Evolutionary conservation across 1,140 invertebrate species (phyloP).

Genomic region (Schlechtendalia chinensis): DNA sequence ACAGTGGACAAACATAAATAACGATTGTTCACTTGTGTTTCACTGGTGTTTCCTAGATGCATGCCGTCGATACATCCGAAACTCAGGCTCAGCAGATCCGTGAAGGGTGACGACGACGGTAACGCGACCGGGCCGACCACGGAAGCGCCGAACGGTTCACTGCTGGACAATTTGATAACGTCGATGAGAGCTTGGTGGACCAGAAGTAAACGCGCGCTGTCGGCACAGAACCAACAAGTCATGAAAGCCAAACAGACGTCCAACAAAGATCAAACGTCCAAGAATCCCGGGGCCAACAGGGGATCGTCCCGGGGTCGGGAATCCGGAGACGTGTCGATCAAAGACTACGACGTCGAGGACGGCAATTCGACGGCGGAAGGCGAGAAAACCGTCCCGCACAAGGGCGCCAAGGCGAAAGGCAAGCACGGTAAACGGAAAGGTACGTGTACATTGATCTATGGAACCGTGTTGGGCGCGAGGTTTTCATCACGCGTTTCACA

Average conservation of each 20-base stretch:
- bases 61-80: constrained; percentile 7
- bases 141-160: not conserved
- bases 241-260: constrained; percentile 47
- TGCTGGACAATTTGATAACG: not conserved
- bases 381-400: constrained; percentile 12
- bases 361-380: constrained; percentile 23
- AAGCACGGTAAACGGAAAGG: constrained; percentile 44
- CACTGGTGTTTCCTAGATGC: not conserved
- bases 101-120: constrained; percentile 9
- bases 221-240: constrained; percentile 42
- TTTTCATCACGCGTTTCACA: not conserved
- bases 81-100: constrained; percentile 39
- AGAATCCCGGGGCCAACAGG: constrained; percentile 21
- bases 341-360: constrained; percentile 39
- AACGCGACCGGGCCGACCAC: not conserved
- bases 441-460: not conserved
- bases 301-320: constrained; percentile 29
- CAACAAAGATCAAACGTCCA: constrained; percentile 40
- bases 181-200: constrained; percentile 30
- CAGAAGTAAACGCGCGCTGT: constrained; percentile 42
- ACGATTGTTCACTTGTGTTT: too few species aligned
- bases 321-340: not conserved
- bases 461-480: too few species aligned
- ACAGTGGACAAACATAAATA: too few species aligned
- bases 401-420: constrained; percentile 34